Evolutionary conservation across 2,113 vertebrate genomes (phyloP), one percentile per base, ranked within the genome.

Genomic region (Callipepla californica): DNA sequence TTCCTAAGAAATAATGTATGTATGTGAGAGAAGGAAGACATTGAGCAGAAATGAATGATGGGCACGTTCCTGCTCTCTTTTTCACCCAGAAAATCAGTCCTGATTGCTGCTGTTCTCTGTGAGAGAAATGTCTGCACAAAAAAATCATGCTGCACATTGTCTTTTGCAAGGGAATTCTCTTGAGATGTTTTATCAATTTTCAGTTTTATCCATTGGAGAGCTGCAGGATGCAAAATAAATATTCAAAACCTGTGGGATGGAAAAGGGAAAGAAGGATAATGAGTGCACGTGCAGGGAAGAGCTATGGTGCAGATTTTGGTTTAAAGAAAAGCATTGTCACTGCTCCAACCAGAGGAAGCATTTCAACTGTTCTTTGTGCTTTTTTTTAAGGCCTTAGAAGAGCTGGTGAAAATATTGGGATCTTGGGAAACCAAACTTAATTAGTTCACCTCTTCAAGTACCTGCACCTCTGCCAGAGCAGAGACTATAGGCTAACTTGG

Each of bases 71-170:
- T 66, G 65, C 22, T 34, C 36, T 53, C 36, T 53, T 20, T 28
- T 20, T 69, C 9, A 7, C n/a, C 4, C 2, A 9, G 59, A 9
- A 4, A 34, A 5, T 44, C 11, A 44, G 22, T 61, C 16, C 67
- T 15, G 26, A 12, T 50, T 57, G 40, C 34, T 48, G 3, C 13
- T 47, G 1, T 34, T 13, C 25, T 81, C 23, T 36, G 9, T 6
- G 42, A 89, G 73, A 83, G 1, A 23, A 4, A 2, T 38, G 28
- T 2, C 44, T 57, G 28, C 15, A 1, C 19, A 22, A 15, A 0
- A 0, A 0, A 44, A 19, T 73, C 23, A 0, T 0, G 2, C 36
- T 47, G 4, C 11, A 3, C 0, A 0, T 19, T 53, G 30, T n/a
- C 40, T 55, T 30, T 30, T 55, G 53, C 53, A 55, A 55, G 53